Evolutionary conservation across 2,888 invertebrate genomes (phyloP), one percentile per base, ranked within the genome.

Genomic region (Zelleria hepariella): DNA sequence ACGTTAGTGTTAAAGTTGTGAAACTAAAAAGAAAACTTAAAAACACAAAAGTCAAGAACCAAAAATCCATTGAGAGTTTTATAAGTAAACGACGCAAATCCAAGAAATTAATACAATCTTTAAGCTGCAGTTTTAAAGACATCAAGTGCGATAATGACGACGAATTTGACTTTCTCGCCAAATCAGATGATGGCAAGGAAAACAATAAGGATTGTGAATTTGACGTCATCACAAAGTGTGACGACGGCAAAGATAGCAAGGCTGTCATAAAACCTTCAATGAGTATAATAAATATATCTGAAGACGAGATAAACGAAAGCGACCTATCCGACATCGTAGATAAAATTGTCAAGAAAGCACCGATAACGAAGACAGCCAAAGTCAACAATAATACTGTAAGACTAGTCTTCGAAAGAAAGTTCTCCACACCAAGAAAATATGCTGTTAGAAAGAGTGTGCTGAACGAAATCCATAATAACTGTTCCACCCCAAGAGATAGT

Each of bases 61-160:
- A 86, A 63, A 83, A 79, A 67, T 83, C 83, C 0, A 76, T 87
- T 8, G 82, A 83, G 32, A 86, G 82, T 67, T 87, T 86, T 61
- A 66, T 87, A 8, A 77, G 68, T 59, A 86, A 85, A 67, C 77
- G 73, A 61, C 70, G 73, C 63, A 80, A 75, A 66, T 75, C 73
- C 18, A 69, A 68, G 27, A 73, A 70, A 60, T 59, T 68, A 6
- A 67, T 74, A 48, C 63, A 72, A 25, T 76, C 74, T 2, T 49
- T 77, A 10, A 63, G 69, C 20, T 63, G 63, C 58, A 82, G 77
- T 64, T 72, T 82, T n/a, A 72, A 68, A 60, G 74, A 77, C 59
- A 64, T 80, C 26, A 55, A 48, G 10, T 24, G 59, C 20, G 49
- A 57, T 23, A 57, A 26, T 18, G 52, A 51, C 25, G 54, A 25